phyloP scores from a whole-genome alignment of 2,797 vertebrate species.

The Phalanger gymnotis region DNA sequence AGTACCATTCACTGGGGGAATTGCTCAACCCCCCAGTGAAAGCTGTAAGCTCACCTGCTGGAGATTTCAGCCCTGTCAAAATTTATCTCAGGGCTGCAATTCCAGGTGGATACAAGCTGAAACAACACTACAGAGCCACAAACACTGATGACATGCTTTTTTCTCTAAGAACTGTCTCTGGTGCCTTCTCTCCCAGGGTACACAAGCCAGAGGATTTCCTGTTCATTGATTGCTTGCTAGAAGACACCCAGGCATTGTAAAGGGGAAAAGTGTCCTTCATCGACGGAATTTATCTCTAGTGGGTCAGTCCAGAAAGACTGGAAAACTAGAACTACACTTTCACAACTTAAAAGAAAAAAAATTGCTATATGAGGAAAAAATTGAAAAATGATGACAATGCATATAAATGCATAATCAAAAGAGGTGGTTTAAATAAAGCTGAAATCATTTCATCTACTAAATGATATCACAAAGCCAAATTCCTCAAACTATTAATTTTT shows the following conservation, averaged over 20 bases:
- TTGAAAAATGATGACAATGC: slow-evolving; percentile 23
- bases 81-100: slow-evolving; percentile 30
- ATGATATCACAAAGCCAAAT: slow-evolving; percentile 16
- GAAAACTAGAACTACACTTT: slow-evolving; percentile 16
- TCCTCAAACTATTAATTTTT: slow-evolving; percentile 29
- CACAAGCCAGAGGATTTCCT: slow-evolving; percentile 11
- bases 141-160: slow-evolving; percentile 12
- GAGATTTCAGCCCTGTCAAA: slow-evolving; percentile 26
- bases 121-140: slow-evolving; percentile 12
- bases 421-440: slow-evolving; percentile 21
- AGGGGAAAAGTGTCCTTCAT: neutral
- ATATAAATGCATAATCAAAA: neutral
- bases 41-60: slow-evolving; percentile 12
- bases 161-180: neutral
- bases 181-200: slow-evolving; percentile 22
- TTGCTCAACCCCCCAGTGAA: slow-evolving; percentile 32
- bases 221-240: slow-evolving; percentile 10
- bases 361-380: slow-evolving; percentile 48
- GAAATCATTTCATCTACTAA: slow-evolving; percentile 33
- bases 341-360: slow-evolving; percentile 50
- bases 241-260: slow-evolving; percentile 13
- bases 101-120: slow-evolving; percentile 1
- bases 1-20: neutral
- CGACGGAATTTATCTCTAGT: slow-evolving; percentile 35
- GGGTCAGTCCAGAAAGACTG: slow-evolving; percentile 14